Conservation (phyloP, 2,113 vertebrate species). For the Pleuronectes platessa region DNA sequence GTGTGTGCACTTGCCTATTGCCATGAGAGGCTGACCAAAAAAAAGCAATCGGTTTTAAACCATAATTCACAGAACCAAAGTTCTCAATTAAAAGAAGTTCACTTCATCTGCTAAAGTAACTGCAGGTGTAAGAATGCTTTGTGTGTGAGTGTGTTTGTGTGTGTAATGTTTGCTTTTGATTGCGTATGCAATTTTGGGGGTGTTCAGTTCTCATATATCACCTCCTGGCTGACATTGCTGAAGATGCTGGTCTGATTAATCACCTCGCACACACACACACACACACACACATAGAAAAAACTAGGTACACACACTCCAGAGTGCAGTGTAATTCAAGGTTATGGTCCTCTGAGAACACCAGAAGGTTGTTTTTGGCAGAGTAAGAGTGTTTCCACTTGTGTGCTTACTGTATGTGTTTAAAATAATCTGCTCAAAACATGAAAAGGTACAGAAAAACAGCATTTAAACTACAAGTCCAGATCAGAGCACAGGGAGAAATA, state of each 20-base stretch:
- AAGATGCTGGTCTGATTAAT: slow-evolving; percentile 56
- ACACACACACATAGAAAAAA: slow-evolving; percentile 6
- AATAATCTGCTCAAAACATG: neutral
- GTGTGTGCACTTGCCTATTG: slow-evolving; percentile 4
- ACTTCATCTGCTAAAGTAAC: slow-evolving; percentile 30
- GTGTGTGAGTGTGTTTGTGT: slow-evolving; percentile 6
- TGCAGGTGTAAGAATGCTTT: slow-evolving; percentile 17
- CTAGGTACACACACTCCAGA: slow-evolving; percentile 14
- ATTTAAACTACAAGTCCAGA: neutral
- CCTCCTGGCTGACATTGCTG: slow-evolving; percentile 26
- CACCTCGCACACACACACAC: slow-evolving; percentile 24
- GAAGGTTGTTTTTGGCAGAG: slow-evolving; percentile 38
- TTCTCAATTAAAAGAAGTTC: slow-evolving; percentile 33
- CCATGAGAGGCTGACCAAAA: neutral
- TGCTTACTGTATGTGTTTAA: neutral
- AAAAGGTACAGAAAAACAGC: neutral
- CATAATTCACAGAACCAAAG: slow-evolving; percentile 13
- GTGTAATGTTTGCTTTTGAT: slow-evolving; percentile 2
- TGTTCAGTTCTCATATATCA: slow-evolving; percentile 44
- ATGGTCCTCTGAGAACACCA: neutral
- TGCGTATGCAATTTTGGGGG: slow-evolving; percentile 8
- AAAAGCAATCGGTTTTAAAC: slow-evolving; percentile 19
- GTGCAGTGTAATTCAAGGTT: slow-evolving; percentile 38
- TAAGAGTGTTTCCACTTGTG: slow-evolving; percentile 3
- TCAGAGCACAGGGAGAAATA: neutral